Evolutionary conservation across 2,113 vertebrate species (phyloP).

Genomic region (Lepidothrix coronata): DNA sequence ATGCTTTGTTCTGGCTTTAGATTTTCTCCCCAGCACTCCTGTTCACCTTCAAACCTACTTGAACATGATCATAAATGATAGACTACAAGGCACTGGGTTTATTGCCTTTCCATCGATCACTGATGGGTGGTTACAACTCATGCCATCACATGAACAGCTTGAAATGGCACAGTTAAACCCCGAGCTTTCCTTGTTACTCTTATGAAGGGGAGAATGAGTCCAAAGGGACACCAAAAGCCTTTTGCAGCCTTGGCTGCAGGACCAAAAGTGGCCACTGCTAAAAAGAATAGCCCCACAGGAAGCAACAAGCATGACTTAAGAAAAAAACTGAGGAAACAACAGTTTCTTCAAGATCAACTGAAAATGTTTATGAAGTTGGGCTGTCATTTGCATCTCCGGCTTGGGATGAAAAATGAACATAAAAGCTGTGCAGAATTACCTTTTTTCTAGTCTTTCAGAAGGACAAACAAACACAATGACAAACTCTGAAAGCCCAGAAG

Average conservation of each 20-base stretch:
- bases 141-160: not conserved
- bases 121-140: not conserved
- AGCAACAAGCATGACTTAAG: not conserved
- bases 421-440: constrained; percentile 66
- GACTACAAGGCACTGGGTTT: not conserved
- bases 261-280: not conserved
- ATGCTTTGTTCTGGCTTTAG: constrained; percentile 9
- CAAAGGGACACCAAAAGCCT: not conserved
- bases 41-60: constrained; percentile 55
- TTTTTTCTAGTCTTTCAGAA: constrained; percentile 69
- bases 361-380: constrained; percentile 69
- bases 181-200: not conserved
- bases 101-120: not conserved
- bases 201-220: not conserved
- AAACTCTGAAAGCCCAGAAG: constrained; percentile 72
- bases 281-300: not conserved
- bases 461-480: constrained; percentile 73
- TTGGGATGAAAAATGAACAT: constrained; percentile 62
- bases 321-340: constrained; percentile 36
- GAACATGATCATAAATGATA: constrained; percentile 3
- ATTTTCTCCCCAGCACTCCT: not conserved
- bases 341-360: constrained; percentile 55
- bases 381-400: constrained; percentile 63
- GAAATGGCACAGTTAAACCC: not conserved
- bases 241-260: not conserved